Percentiles rank a stretch among this genome's conserved stretches.
Evolutionary conservation across 2,113 vertebrate genomes (phyloP).

Genomic region (Hemiprocne comata): DNA sequence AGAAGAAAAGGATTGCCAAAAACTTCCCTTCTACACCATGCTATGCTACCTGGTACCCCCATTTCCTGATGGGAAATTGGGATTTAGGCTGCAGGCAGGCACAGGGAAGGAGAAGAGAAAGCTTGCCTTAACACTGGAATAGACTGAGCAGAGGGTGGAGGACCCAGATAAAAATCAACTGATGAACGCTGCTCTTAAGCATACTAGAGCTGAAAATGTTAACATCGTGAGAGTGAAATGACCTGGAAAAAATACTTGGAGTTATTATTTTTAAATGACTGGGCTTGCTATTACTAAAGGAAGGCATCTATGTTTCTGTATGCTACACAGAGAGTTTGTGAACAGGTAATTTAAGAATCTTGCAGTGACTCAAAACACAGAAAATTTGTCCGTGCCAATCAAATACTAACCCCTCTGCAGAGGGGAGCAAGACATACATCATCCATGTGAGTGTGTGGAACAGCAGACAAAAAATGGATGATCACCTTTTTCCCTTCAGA

Average conservation of each 20-base stretch:
- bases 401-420: neutral
- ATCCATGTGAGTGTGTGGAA: accelerated
- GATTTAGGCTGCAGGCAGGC: neutral
- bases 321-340: neutral
- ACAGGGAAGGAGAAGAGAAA: neutral
- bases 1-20: neutral
- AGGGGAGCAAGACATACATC: neutral
- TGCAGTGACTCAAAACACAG: neutral
- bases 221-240: neutral
- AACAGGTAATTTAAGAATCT: neutral
- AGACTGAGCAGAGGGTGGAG: neutral
- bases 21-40: neutral
- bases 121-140: neutral
- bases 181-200: neutral
- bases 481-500: neutral
- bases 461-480: neutral
- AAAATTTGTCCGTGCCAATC: neutral
- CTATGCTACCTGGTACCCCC: neutral
- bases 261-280: neutral
- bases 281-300: neutral
- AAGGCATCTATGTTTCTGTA: neutral
- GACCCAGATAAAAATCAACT: neutral
- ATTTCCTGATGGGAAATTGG: neutral
- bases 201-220: neutral
- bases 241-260: constrained; percentile 2